Evolutionary conservation across 2,113 vertebrate species (phyloP), one percentile per base, ranked within the genome.

Genomic region (Lophius piscatorius): DNA sequence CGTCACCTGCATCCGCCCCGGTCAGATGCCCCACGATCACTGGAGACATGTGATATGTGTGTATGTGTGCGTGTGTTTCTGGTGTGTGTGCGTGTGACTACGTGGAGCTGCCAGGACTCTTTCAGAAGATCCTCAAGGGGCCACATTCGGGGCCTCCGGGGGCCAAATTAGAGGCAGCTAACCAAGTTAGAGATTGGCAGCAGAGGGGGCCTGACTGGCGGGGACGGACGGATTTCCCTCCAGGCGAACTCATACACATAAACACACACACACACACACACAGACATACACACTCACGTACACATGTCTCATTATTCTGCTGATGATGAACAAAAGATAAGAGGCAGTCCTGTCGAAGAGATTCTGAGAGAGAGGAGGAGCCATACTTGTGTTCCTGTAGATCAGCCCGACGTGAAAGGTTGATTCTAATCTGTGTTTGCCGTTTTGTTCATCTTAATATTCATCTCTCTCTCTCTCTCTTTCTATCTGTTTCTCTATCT

Each of bases 271-370:
- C 55, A 44, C 51, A 63, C 71, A 42, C 57, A 41, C 47, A 48
- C 24, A 38, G 33, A 56, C 45, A 42, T 55, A 56, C 49, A 54
- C 12, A 52, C 55, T 59, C 52, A 75, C 67, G 67, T 35, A 42
- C 33, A 58, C 13, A 62, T n/a, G n/a, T 55, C 57, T 81, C 74
- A 82, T 80, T 86, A 78, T 85, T 80, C 83, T 66, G 70, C 60
- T 9, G 26, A 39, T 78, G 84, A 88, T 88, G 77, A 78, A 82
- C 70, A 60, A 60, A 80, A 83, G 82, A 88, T 86, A 85, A 88
- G 81, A 85, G 80, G 68, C 78, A 36, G 61, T 85, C 82, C 84
- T 83, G 82, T 81, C 81, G 81, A 64, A 66, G 82, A 85, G 57
- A 60, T 67, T 52, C 76, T 78, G 78, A 63, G 69, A 68, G 72